Base-by-base conservation (phyloP, 2,797 vertebrate genomes). In the Acanthornis magna region DNA sequence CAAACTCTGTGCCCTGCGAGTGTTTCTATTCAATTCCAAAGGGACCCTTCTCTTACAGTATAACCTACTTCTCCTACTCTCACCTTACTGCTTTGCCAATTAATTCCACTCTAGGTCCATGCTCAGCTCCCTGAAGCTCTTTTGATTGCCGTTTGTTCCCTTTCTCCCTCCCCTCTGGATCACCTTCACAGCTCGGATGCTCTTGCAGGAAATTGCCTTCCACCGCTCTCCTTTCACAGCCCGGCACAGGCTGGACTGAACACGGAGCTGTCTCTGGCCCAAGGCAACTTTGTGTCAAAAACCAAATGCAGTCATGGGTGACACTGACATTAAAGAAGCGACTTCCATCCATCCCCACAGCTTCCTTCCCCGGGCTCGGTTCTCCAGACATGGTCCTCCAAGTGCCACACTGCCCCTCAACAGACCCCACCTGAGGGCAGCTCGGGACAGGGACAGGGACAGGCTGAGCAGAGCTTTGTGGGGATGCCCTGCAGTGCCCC, bases 231-330 rank as follows among this genome's bases (percentile, higher is more conserved):
- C 36, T 67, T 62, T 74, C 70, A 60, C 15, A 25, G 7, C 11
- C 21, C 48, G 48, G 48, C 58, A 32, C 8, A 43, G 43, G 34
- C 55, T 58, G 68, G 29, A 22, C 42, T 58, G 30, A 73, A 30
- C 1, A 2, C 9, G 5, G 51, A 42, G 42, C 16, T 7, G 1
- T 11, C 47, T 79, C 63, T 8, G 19, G 26, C 26, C 47, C 40
- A 43, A n/a, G 55, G 21, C 34, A 76, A 17, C 36, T 45, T 81
- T 63, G 45, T 68, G 43, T 27, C 50, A 50, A 45, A 84, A 86
- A 57, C 18, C 48, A 62, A 61, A 43, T 0, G 0, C 29, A 38
- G 72, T 17, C 2, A 1, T 30, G 26, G 10, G 38, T 43, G 43
- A 22, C 22, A 3, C 8, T 42, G 57, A 9, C 2, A 2, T 65